Base-by-base conservation (phyloP, 2,888 invertebrate species). In the Drosophila engyochracea region DNA sequence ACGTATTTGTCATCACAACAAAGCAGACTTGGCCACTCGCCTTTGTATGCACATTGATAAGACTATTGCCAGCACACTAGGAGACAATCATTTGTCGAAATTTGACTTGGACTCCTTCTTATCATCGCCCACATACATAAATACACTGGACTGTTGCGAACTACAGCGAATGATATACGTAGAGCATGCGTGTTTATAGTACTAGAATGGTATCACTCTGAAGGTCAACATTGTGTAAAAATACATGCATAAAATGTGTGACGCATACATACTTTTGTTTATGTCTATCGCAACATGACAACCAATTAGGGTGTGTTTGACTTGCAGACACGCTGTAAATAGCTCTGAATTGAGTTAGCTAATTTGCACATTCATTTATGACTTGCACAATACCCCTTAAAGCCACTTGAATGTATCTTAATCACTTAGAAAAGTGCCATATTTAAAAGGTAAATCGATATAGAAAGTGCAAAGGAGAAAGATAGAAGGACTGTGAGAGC, bases 181-280 rank as follows among this genome's bases (percentile, higher is more conserved):
- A 30, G 3, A 39, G 19, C 19, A 12, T 54, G 62, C 51, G 25
- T 30, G 51, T 25, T 30, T n/a, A n/a, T 57, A 33, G 53, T 52
- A 44, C 33, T 55, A 22, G 51, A 77, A 67, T 66, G 37, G 39
- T 61, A 51, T 44, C 44, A 47, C 30, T 63, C 74, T 82, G 82
- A 79, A 79, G 82, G 82, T 82, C 82, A 73, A 65, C 58, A 54
- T n/a, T 49, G 51, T 44, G 30, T 41, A 19, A 6, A 28, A 33
- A 51, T 53, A 31, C 41, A 52, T 54, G 37, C 54, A 51, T 41
- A 47, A 57, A 33, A 54, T 41, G 53, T 19, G 12, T 76, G 78
- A 81, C 64, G 53, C 68, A 75, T 52, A 25, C 47, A 37, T 31
- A 25, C 1, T 12, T 22, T 35, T 12, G 1, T 4, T 30, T 37